phyloP scores from a whole-genome alignment of 2,888 invertebrate species.

The Mamestra brassicae region DNA sequence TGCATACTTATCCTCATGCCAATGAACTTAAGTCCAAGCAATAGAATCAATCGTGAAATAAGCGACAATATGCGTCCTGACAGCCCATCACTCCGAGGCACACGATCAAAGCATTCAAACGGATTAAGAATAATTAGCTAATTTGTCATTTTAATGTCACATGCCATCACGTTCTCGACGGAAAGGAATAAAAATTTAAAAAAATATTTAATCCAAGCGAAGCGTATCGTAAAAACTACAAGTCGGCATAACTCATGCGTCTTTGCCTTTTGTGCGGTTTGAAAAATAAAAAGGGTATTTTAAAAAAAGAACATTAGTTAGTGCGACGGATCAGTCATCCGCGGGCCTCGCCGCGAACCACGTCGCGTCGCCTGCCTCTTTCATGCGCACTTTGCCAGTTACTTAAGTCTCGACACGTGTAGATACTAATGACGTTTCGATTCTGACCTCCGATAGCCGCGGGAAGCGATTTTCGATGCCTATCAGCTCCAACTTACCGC shows the following conservation, averaged over 20 bases:
- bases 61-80: conserved; percentile 77
- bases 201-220: conserved; percentile 88
- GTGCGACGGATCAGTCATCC: conserved; percentile 89
- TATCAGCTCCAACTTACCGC: conserved; percentile 58
- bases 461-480: conserved; percentile 63
- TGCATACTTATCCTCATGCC: conserved; percentile 64
- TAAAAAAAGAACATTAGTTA: conserved; percentile 88
- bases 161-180: conserved; percentile 88
- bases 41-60: conserved; percentile 71
- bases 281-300: conserved; percentile 84
- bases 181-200: conserved; percentile 84
- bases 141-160: conserved; percentile 91
- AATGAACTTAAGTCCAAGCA: conserved; percentile 76
- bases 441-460: conserved; percentile 75
- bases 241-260: conserved; percentile 88
- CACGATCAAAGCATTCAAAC: conserved; percentile 85
- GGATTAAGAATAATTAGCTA: conserved; percentile 90
- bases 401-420: conserved; percentile 74
- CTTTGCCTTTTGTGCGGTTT: conserved; percentile 87
- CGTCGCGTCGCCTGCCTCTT: conserved; percentile 85
- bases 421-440: conserved; percentile 81
- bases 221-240: conserved; percentile 89
- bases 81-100: conserved; percentile 79
- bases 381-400: conserved; percentile 78
- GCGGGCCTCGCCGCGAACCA: conserved; percentile 82